Percentiles rank a stretch among this genome's conserved stretches.
phyloP scores from a whole-genome alignment of 2,113 vertebrate species.

The Ailurus styani region DNA sequence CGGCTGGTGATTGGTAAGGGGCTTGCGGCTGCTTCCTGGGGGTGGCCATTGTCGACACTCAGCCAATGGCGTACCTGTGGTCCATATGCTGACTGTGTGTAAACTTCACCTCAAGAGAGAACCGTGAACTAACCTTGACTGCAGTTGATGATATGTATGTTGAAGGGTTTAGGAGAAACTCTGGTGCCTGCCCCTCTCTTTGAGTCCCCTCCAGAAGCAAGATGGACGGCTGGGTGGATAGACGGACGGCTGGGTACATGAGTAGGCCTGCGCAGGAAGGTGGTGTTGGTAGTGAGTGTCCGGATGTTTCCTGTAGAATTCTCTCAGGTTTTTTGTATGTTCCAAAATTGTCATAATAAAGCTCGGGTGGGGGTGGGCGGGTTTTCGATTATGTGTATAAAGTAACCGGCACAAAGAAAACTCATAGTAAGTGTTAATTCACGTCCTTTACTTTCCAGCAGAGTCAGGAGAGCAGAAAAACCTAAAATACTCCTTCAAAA shows the following conservation, averaged over 20 bases:
- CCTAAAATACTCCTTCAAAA: too few relatives aligned
- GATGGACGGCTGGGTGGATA: not conserved
- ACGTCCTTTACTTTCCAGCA: not conserved
- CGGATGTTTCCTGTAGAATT: too few relatives aligned
- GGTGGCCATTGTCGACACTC: too few relatives aligned
- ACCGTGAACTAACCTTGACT: accelerated
- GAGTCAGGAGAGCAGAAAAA: not conserved
- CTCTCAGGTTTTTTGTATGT: too few relatives aligned
- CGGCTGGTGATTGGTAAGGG: accelerated
- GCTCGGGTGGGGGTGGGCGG: not conserved
- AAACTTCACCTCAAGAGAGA: not conserved
- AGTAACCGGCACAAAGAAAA: not conserved
- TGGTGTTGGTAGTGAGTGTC: accelerated
- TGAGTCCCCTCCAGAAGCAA: not conserved
- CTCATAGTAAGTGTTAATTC: not conserved
- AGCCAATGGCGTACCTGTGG: not conserved
- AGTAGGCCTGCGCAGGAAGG: too few relatives aligned
- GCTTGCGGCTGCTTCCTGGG: not conserved
- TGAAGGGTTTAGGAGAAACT: not conserved
- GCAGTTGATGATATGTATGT: not conserved
- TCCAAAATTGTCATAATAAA: too few relatives aligned
- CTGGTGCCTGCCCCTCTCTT: not conserved
- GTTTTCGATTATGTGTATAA: not conserved
- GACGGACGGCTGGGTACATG: not conserved
- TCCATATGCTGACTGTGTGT: not conserved